A percentile compares a stretch with the other conserved stretches of the same genome.
Conservation (phyloP, 2,113 vertebrate genomes). For the Amia ocellicauda region DNA sequence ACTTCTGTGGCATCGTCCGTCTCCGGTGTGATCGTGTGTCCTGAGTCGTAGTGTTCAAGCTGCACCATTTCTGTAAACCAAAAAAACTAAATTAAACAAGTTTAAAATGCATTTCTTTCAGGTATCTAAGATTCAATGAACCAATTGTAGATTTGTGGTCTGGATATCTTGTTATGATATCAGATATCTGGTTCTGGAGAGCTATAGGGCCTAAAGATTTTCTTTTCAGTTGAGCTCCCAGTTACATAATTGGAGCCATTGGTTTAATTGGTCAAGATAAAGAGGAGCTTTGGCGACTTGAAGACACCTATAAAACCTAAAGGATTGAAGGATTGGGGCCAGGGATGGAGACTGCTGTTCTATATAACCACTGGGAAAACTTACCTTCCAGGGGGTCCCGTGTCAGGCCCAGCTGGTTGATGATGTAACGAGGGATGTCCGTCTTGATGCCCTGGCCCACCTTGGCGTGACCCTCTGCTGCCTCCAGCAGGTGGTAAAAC, state of each 20-base stretch:
- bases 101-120: background rate
- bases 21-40: conserved; percentile 60
- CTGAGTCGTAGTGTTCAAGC: conserved; percentile 74
- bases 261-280: too few species aligned
- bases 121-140: too few species aligned
- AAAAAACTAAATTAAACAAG: background rate
- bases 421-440: conserved; percentile 92
- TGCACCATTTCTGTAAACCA: conserved; percentile 82
- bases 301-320: too few species aligned
- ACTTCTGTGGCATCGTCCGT: conserved; percentile 70
- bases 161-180: too few species aligned
- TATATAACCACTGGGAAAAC: conserved; percentile 8
- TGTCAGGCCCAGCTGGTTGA: conserved; percentile 87
- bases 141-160: too few species aligned
- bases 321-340: too few species aligned
- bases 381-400: conserved; percentile 85
- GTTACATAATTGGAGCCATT: too few species aligned
- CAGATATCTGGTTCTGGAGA: too few species aligned
- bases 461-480: conserved; percentile 91
- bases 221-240: too few species aligned
- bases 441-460: conserved; percentile 90
- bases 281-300: too few species aligned
- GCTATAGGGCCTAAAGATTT: too few species aligned
- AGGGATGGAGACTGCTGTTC: too few species aligned
- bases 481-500: conserved; percentile 94